Conservation (phyloP, 2,888 invertebrate genomes). For the Aspidapion aeneum region DNA sequence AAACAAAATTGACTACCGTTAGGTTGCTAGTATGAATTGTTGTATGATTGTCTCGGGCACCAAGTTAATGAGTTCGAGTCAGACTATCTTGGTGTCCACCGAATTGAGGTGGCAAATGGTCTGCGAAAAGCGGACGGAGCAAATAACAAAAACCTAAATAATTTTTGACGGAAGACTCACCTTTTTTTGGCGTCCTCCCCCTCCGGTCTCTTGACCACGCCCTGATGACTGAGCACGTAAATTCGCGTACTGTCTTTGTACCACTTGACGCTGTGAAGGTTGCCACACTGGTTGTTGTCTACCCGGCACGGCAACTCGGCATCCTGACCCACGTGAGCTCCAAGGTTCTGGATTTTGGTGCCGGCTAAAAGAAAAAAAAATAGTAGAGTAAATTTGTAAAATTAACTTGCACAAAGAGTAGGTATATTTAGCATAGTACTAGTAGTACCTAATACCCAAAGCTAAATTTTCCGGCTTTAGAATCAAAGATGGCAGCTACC, state of each 20-base stretch:
- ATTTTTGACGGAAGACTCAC: constrained; percentile 47
- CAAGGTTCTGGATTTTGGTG: constrained; percentile 53
- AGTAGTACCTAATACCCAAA: no score
- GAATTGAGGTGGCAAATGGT: no score
- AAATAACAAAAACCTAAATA: neutral
- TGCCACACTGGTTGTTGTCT: constrained; percentile 69
- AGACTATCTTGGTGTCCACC: no score
- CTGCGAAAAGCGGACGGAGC: no score
- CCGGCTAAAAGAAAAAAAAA: constrained; percentile 38
- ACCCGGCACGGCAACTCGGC: constrained; percentile 70
- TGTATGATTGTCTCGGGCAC: no score
- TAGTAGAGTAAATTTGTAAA: no score
- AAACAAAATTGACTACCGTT: no score
- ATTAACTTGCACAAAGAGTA: constrained; percentile 1
- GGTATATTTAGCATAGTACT: no score
- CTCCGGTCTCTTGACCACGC: constrained; percentile 63
- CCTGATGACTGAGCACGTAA: constrained; percentile 71
- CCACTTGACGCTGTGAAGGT: constrained; percentile 82
- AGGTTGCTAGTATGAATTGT: no score
- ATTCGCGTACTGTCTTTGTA: constrained; percentile 70
- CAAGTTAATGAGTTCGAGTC: no score
- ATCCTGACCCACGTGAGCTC: constrained; percentile 66
- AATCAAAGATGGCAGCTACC: no score
- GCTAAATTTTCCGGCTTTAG: no score
- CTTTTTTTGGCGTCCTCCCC: constrained; percentile 69